Evolutionary conservation across 1,140 invertebrate species (phyloP).

Genomic region (Bombus pyrosoma): DNA sequence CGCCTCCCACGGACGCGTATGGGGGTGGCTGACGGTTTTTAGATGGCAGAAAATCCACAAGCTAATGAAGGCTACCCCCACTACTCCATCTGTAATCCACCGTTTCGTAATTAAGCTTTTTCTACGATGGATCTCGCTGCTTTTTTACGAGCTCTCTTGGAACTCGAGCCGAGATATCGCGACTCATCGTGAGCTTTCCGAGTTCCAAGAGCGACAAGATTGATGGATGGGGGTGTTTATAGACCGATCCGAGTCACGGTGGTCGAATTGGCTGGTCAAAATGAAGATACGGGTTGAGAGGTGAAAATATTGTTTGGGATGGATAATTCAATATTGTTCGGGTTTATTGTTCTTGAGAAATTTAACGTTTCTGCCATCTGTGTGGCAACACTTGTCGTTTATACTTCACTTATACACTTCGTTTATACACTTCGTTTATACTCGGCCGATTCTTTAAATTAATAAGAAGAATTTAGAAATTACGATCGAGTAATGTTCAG

Average conservation of each 20-base stretch:
- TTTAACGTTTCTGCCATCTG: too few relatives aligned
- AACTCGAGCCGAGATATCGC: conserved; percentile 5
- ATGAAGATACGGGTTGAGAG: not conserved
- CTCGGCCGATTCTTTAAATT: not conserved
- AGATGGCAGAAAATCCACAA: conserved; percentile 42
- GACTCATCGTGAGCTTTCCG: conserved; percentile 9
- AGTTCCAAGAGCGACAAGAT: not conserved
- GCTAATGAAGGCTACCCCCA: conserved; percentile 48
- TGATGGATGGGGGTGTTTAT: conserved; percentile 16
- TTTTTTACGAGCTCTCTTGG: not conserved
- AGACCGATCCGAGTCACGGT: not conserved
- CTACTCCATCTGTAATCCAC: not conserved
- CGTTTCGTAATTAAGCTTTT: conserved; percentile 17
- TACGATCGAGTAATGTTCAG: not conserved
- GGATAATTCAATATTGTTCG: too few relatives aligned
- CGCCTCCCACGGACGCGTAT: conserved; percentile 14
- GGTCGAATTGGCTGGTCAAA: not conserved
- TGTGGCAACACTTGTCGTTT: too few relatives aligned
- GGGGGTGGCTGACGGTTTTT: conserved; percentile 32
- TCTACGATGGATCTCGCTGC: not conserved
- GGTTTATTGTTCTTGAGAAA: too few relatives aligned
- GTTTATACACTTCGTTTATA: too few relatives aligned
- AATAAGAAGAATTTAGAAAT: not conserved
- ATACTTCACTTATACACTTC: too few relatives aligned
- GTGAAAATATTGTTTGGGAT: not conserved